A percentile compares a stretch with the other conserved stretches of the same genome.
phyloP scores from a whole-genome alignment of 92 coral and sea anemone species.

The Actinostola sp. region DNA sequence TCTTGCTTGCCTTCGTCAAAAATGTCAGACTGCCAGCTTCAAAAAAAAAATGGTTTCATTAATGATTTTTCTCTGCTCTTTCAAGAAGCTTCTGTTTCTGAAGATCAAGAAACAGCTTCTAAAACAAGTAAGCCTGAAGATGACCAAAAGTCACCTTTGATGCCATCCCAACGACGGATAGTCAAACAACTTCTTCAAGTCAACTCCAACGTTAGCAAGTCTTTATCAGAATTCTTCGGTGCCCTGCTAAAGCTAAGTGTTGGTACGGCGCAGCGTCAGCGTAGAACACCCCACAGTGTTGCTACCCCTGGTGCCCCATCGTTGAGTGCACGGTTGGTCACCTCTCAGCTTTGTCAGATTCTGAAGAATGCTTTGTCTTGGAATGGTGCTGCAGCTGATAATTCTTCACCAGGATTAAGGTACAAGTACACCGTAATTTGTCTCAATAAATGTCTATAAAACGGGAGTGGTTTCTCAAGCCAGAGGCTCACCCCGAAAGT shows the following conservation, averaged over 20 bases:
- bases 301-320: slow-evolving; percentile 82
- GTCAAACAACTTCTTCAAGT: slow-evolving; percentile 88
- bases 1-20: too few relatives aligned
- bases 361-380: slow-evolving; percentile 74
- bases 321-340: slow-evolving; percentile 73
- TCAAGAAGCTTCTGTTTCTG: slow-evolving; percentile 5
- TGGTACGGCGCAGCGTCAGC: slow-evolving; percentile 94
- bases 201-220: slow-evolving; percentile 82
- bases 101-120: slow-evolving; percentile 34
- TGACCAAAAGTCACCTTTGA: slow-evolving; percentile 64
- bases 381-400: slow-evolving; percentile 69
- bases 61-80: too few relatives aligned
- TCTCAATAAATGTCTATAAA: neutral
- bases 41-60: too few relatives aligned
- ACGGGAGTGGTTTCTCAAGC: too few relatives aligned
- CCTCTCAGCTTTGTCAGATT: slow-evolving; percentile 78
- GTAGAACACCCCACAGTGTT: slow-evolving; percentile 85
- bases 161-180: slow-evolving; percentile 76
- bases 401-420: slow-evolving; percentile 69
- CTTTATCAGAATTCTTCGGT: slow-evolving; percentile 91
- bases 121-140: slow-evolving; percentile 21
- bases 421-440: neutral
- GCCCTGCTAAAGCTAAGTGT: slow-evolving; percentile 82
- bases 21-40: too few relatives aligned
- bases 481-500: too few relatives aligned